phyloP scores from a whole-genome alignment of 1,140 invertebrate species.

The Drepana arcuata region DNA sequence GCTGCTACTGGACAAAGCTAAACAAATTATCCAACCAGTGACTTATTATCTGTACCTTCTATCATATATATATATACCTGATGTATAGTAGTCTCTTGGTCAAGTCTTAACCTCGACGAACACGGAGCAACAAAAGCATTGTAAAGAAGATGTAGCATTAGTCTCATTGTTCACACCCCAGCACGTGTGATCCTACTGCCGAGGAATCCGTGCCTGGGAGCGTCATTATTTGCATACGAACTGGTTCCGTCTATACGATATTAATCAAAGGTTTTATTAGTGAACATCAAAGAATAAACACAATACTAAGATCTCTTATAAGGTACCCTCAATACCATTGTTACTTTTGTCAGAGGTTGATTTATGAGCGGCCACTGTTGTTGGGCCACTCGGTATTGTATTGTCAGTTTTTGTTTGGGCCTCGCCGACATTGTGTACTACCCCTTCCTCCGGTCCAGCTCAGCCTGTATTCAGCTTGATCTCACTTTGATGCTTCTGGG shows the following conservation, averaged over 20 bases:
- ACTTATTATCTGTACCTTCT: constrained; percentile 14
- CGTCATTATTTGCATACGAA: constrained; percentile 67
- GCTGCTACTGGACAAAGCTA: no score
- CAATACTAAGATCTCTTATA: constrained; percentile 71
- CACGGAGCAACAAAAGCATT: constrained; percentile 46
- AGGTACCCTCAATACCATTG: constrained; percentile 70
- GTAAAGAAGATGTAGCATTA: constrained; percentile 54
- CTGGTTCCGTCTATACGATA: constrained; percentile 67
- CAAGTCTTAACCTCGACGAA: no score
- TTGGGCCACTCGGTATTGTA: constrained; percentile 65
- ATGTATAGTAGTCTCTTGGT: no score
- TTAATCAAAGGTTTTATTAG: constrained; percentile 72
- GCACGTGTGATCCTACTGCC: constrained; percentile 62
- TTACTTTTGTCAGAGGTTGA: constrained; percentile 69
- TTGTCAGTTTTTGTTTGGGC: constrained; percentile 67
- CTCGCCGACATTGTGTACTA: constrained; percentile 61
- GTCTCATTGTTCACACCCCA: constrained; percentile 43
- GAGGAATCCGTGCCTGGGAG: constrained; percentile 50
- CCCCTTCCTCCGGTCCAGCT: constrained; percentile 56
- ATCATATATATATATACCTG: no score
- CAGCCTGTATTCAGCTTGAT: constrained; percentile 60
- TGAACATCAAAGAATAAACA: constrained; percentile 70
- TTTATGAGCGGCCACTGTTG: constrained; percentile 70
- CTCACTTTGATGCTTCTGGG: constrained; percentile 60
- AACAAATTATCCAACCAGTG: no score